A percentile compares a stretch with the other conserved stretches of the same genome.
These are phyloP conservation scores for Ectropis crepuscularia DNA, from an alignment of 2,888 invertebrate genomes.

Conservation along the genomic window DNA sequence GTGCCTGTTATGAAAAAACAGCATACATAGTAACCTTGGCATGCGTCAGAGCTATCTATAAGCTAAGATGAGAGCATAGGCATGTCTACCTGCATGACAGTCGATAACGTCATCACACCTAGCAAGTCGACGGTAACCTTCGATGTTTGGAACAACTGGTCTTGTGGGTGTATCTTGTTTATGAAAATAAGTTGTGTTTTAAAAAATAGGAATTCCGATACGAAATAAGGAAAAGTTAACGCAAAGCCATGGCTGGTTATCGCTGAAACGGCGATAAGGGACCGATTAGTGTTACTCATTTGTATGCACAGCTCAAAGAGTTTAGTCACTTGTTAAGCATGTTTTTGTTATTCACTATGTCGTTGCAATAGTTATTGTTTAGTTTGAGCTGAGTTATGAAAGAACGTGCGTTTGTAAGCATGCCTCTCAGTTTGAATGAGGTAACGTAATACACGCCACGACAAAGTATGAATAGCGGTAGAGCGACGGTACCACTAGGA, in stretches of 20 bases:
- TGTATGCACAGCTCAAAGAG: slow-evolving; percentile 16
- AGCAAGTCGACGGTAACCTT: slow-evolving; percentile 29
- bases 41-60: slow-evolving; percentile 27
- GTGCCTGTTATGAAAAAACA: background rate
- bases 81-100: slow-evolving; percentile 30
- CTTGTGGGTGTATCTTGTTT: slow-evolving; percentile 24
- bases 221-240: background rate
- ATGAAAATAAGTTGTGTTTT: background rate
- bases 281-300: slow-evolving; percentile 8
- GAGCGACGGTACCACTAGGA: slow-evolving; percentile 66
- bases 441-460: slow-evolving; percentile 23
- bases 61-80: slow-evolving; percentile 34
- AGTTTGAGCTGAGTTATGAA: slow-evolving; percentile 11
- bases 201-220: background rate
- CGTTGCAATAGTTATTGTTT: slow-evolving; percentile 25
- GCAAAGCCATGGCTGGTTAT: too few relatives aligned
- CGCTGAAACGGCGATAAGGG: slow-evolving; percentile 13
- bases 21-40: background rate
- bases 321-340: slow-evolving; percentile 7
- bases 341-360: slow-evolving; percentile 23
- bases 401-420: slow-evolving; percentile 17
- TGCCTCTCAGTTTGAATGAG: slow-evolving; percentile 27
- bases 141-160: slow-evolving; percentile 29
- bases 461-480: slow-evolving; percentile 55
- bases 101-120: slow-evolving; percentile 37